Percentiles rank a stretch among this genome's conserved stretches.
Evolutionary conservation across 2,888 invertebrate species (phyloP).

Genomic region (Machimus rusticus): DNA sequence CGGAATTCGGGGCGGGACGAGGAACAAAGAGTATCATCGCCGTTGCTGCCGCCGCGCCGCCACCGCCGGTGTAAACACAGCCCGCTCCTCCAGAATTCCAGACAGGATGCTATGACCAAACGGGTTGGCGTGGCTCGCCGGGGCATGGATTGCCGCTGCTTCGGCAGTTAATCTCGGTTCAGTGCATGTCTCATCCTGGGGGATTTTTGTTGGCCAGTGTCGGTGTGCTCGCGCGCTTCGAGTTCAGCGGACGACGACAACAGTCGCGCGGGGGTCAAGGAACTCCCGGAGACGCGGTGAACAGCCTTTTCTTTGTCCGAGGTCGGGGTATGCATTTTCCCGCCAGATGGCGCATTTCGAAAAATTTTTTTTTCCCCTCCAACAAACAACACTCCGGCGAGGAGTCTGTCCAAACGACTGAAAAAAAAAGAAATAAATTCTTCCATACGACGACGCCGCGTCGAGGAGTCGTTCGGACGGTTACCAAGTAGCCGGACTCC

Average conservation of each 20-base stretch:
- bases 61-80: not conserved
- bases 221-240: not conserved
- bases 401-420: not conserved
- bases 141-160: not conserved
- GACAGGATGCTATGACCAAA: slow-evolving; percentile 21
- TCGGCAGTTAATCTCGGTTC: not conserved
- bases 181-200: not conserved
- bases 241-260: not conserved
- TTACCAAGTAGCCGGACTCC: not conserved
- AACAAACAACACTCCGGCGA: not conserved
- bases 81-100: slow-evolving; percentile 2
- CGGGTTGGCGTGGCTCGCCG: not conserved
- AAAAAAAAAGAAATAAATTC: too few species aligned
- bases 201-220: not conserved
- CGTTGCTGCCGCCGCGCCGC: not conserved
- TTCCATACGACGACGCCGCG: not conserved
- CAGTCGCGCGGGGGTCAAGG: not conserved
- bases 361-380: not conserved
- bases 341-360: not conserved
- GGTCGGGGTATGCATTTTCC: slow-evolving; percentile 20
- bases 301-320: slow-evolving; percentile 38
- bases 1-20: not conserved
- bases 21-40: not conserved
- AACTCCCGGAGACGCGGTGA: slow-evolving; percentile 17
- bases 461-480: not conserved